Conservation (phyloP, 2,797 vertebrate species). For the Calcarius lapponicus region DNA sequence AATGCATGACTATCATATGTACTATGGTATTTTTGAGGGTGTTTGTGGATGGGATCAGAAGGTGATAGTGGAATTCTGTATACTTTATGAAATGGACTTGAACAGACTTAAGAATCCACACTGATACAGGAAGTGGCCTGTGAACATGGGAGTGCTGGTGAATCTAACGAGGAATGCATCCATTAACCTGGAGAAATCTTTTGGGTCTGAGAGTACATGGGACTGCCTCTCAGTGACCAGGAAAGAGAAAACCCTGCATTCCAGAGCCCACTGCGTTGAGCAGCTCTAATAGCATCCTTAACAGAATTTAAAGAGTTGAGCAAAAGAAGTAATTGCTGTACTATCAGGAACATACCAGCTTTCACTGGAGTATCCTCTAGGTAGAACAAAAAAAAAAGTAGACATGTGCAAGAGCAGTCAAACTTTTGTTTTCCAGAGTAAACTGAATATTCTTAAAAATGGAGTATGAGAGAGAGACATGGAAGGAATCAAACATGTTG, state of each 20-base stretch:
- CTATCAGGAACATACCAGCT: not conserved
- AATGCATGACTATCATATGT: accelerated
- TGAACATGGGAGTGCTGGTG: accelerated
- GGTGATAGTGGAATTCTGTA: not conserved
- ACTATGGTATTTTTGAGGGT: not conserved
- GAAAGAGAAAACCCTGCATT: not conserved
- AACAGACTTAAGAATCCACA: not conserved
- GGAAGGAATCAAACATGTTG: not conserved
- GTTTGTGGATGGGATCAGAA: not conserved
- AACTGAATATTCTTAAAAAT: not conserved
- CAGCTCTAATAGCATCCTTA: not conserved
- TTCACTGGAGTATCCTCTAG: not conserved
- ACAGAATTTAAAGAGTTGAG: not conserved
- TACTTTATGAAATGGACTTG: not conserved
- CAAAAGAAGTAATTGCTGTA: not conserved
- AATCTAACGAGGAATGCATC: not conserved
- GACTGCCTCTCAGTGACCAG: not conserved
- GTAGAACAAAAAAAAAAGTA: not conserved
- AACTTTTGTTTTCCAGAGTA: not conserved
- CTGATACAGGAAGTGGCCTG: accelerated
- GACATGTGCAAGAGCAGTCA: not conserved
- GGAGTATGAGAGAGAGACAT: not conserved
- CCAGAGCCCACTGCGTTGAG: not conserved
- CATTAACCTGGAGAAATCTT: not conserved
- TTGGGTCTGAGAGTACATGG: not conserved